phyloP scores from a whole-genome alignment of 23 tunicate species.

The Trididemnum miniatum region DNA sequence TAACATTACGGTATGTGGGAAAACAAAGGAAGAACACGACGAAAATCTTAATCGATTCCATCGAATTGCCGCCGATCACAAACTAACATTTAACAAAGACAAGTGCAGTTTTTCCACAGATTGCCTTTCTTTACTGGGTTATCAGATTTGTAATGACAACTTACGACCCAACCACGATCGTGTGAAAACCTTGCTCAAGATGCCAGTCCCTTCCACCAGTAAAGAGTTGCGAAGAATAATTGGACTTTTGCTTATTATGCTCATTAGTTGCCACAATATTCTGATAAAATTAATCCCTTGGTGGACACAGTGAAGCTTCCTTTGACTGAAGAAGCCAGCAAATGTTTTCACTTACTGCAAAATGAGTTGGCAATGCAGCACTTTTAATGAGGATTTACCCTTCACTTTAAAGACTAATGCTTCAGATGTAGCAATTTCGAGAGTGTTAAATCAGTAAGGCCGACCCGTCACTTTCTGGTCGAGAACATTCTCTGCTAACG shows the following conservation, averaged over 20 bases:
- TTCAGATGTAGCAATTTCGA: no score
- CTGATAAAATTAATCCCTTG: neutral
- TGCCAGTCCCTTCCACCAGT: neutral
- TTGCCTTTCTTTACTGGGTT: neutral
- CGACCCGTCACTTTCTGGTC: no score
- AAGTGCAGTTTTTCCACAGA: neutral
- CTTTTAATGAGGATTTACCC: no score
- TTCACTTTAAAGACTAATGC: no score
- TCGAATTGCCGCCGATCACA: neutral
- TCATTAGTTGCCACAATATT: slow-evolving; percentile 5
- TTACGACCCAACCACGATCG: slow-evolving; percentile 16
- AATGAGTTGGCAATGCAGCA: no score
- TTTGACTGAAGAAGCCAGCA: neutral
- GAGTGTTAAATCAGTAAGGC: no score
- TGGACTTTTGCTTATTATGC: slow-evolving; percentile 27
- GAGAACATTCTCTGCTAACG: no score
- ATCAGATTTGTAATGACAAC: neutral
- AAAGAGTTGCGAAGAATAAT: neutral
- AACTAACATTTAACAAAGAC: neutral
- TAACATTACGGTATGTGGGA: slow-evolving; percentile 22
- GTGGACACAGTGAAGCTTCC: neutral
- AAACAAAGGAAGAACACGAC: slow-evolving; percentile 3
- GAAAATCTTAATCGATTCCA: neutral
- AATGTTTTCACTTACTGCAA: neutral
- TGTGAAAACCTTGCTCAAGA: slow-evolving; percentile 10